Evolutionary conservation across 2,113 vertebrate genomes (phyloP), one percentile per base, ranked within the genome.

Genomic region (Galemys pyrenaicus): DNA sequence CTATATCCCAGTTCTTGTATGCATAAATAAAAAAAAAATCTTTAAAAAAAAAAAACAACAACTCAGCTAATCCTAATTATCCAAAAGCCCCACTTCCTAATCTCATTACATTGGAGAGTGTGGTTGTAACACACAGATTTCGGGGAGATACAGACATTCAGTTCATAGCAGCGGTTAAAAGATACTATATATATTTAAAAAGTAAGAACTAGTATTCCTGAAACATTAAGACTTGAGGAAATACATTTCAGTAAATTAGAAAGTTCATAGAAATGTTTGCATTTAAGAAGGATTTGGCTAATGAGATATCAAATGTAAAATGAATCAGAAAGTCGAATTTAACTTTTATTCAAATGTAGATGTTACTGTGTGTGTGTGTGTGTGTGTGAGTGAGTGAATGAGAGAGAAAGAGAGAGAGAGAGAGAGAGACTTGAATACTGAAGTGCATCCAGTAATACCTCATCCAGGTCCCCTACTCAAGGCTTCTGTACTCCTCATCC

Each of bases 211-310:
- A 60, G 3, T n/a, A 24, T 54, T 78, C 73, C 30, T 74, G 17
- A 94, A 79, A 46, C 26, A n/a, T 87, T 68, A 20, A 68, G 35
- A 62, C 68, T 65, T 94, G 26, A 39, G 89, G 39, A 90, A 79
- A 58, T 51, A 82, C 22, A 62, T 58, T 49, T 79, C 54, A 26
- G 2, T 49, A 49, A 67, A 1, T 82, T 91, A 91, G 44, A 82
- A 89, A 91, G 54, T 39, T 3, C 16, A 67, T 10, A 44, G 54
- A 91, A 58, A 73, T 41, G 16, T 93, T 75, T 81, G 11, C 44
- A n/a, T 44, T 71, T 68, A 49, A 30, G 13, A 82, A 35, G 54
- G 39, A 70, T 20, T 58, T 91, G n/a, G 67, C 30, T 93, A 85
- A 81, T 79, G 49, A 81, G 3, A 16, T 51, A 58, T 35, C 9